Conservation (phyloP, 2,113 vertebrate species). For the Pteronura brasiliensis region DNA sequence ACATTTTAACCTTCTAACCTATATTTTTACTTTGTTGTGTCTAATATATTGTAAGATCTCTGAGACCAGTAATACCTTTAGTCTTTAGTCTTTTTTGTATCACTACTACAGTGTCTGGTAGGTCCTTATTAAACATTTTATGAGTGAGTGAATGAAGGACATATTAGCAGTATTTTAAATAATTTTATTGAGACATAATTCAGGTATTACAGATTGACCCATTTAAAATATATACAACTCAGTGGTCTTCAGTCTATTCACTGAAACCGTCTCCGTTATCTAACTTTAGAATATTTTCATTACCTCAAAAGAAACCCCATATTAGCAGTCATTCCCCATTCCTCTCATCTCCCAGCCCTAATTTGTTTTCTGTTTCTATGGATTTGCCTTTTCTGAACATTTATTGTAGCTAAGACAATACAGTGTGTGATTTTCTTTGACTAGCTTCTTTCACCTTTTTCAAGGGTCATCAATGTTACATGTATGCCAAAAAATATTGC, state of each 20-base stretch:
- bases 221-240: not conserved
- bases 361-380: not conserved
- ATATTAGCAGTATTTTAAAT: not conserved
- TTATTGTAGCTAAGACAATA: not conserved
- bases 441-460: not conserved
- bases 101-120: not conserved
- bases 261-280: not conserved
- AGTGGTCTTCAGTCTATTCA: not conserved
- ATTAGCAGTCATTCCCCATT: not conserved
- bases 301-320: not conserved
- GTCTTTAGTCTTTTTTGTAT: not conserved
- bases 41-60: not conserved
- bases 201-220: not conserved
- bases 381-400: not conserved
- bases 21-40: not conserved
- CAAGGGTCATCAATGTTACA: not conserved
- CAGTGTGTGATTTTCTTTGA: not conserved
- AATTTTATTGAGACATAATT: not conserved
- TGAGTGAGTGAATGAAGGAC: not conserved
- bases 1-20: not conserved
- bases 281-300: slow-evolving; percentile 4
- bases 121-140: not conserved
- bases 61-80: not conserved
- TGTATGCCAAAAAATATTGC: not conserved
- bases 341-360: not conserved